Base-by-base conservation (phyloP, 2,888 invertebrate species). In the Alcis repandata region DNA sequence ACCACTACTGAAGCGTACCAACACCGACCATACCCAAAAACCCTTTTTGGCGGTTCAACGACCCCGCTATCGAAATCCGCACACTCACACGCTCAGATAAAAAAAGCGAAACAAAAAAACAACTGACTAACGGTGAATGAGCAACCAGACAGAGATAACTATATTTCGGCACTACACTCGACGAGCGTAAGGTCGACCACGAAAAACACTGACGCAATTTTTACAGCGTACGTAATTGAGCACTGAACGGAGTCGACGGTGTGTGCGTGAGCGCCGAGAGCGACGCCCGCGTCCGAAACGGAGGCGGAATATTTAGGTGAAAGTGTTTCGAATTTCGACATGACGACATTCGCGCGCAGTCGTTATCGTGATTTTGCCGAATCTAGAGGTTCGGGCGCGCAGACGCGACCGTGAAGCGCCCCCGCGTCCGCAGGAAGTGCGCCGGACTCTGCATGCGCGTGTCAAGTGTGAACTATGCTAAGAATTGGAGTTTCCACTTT, bases 251-350 rank as follows among this genome's bases (percentile, higher is more conserved):
- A 77, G 83, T 70, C 83, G 76, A 80, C 87, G 88, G 88, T 90
- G 92, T 92, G 92, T 92, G 92, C 87, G 93, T 92, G 92, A 85
- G 89, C 84, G 90, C 87, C 86, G 92, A 92, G 92, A 92, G 91
- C 92, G 92, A 91, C 92, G 92, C 90, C 92, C 92, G 92, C 91
- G 92, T 91, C 90, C 91, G 91, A 92, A 92, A 90, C 92, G 85
- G 91, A 91, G 92, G 87, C 92, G 91, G 92, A 92, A 93, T 93
- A 93, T 93, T 93, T 93, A 93, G 93, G 93, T 92, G 93, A 93
- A 93, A 93, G 93, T 93, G 92, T 93, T 93, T 93, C 93, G 90
- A 93, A 93, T 93, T 93, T 93, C 92, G 92, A 88, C 91, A 92
- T 92, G 92, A 92, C 92, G 92, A 93, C 92, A 93, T 92, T 92